Base-by-base conservation (phyloP, 2,797 vertebrate genomes). In the Danio jaintianensis region DNA sequence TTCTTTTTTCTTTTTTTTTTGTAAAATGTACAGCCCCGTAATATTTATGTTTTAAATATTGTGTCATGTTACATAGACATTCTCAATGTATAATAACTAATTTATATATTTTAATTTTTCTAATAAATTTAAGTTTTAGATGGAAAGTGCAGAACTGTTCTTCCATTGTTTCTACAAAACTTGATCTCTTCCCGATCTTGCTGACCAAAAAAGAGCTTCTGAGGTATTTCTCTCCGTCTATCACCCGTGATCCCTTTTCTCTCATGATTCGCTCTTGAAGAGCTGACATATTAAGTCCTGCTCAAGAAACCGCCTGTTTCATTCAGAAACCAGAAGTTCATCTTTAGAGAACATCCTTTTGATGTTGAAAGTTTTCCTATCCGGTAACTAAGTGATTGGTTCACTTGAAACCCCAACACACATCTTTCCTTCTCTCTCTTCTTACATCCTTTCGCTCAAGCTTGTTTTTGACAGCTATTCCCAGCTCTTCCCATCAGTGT, bases 311-410 rank as follows among this genome's bases (percentile, higher is more conserved):
- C 22, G 13, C 78, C 56, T 36, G 50, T 79, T 79, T 70, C 42
- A 29, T 71, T 79, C 4, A 62, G 50, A 62, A 79, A 62, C n/a
- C 48, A 79, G 48, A 64, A 64, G 40, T 12, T 50, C 8, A 52
- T 70, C 8, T 50, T 40, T 52, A 9, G 4, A 69, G 29, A 82
- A 63, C 66, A 69, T 67, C 74, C 52, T 59, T 79, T 75, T 53
- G 73, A 40, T 75, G 43, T 74, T 47, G 40, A 66, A 83, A 62
- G 68, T 72, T 80, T 86, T 3, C 74, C 82, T 75, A 80, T 75
- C 78, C 45, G 22, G 16, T 75, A 63, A 59, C 15, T 22, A 12
- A 10, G 45, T 84, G 80, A 80, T 50, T 77, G 78, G 38, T 75
- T 67, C 29, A 48, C 76, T 76, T 16, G 16, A 40, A 64, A 11